phyloP scores from a whole-genome alignment of 2,113 vertebrate genomes.

The Aviceda subcristata region DNA sequence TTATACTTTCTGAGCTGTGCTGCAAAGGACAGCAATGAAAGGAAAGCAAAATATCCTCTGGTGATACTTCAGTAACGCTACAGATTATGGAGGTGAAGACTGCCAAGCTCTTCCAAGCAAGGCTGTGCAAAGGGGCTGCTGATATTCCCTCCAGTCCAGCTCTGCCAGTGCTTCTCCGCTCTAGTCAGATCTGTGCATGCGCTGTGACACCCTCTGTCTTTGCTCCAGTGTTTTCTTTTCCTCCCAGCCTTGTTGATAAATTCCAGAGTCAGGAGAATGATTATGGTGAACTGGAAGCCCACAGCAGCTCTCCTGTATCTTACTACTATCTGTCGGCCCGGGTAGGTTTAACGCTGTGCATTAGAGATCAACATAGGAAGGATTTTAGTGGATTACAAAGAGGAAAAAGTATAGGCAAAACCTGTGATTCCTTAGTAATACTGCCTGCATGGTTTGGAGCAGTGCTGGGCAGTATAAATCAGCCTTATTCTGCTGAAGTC shows the following conservation, averaged over 20 bases:
- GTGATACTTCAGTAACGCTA: neutral
- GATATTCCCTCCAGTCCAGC: neutral
- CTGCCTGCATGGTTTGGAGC: neutral
- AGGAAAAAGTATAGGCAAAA: neutral
- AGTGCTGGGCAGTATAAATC: neutral
- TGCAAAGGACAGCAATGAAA: neutral
- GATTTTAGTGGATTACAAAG: neutral
- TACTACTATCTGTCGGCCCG: neutral
- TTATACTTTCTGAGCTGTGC: neutral
- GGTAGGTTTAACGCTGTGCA: too few species aligned
- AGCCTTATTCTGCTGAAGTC: neutral
- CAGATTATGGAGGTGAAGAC: neutral
- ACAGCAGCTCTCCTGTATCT: neutral
- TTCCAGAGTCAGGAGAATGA: neutral
- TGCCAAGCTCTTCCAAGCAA: neutral
- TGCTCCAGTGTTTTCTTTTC: neutral
- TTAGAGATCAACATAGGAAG: neutral
- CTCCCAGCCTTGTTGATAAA: neutral
- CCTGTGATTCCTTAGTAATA: rapidly evolving
- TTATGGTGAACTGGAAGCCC: neutral
- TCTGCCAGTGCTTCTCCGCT: neutral
- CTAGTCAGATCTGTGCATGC: rapidly evolving
- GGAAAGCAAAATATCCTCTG: neutral
- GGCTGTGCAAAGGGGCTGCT: neutral
- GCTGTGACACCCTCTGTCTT: neutral